Conservation (phyloP, 2,113 vertebrate genomes). For the Chauna torquata region DNA sequence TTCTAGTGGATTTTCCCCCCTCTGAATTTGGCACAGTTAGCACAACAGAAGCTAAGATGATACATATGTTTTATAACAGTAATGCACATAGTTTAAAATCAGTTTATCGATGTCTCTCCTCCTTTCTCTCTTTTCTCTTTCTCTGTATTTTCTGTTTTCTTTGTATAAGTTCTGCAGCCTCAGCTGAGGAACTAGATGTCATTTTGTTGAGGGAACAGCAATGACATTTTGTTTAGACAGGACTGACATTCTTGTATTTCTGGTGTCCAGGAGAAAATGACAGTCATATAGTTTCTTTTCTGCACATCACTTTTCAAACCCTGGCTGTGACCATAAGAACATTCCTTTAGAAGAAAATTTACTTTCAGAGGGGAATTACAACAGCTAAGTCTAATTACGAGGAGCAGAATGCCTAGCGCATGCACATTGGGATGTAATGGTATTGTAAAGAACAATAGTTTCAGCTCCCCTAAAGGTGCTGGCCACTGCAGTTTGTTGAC, state of each 20-base stretch:
- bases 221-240: constrained; percentile 1
- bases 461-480: not conserved
- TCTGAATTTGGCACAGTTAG: constrained; percentile 47
- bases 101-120: constrained; percentile 46
- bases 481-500: not conserved
- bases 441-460: not conserved
- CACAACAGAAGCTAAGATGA: constrained; percentile 48
- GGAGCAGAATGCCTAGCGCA: not conserved
- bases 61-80: constrained; percentile 63
- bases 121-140: not conserved
- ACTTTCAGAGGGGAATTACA: not conserved
- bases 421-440: not conserved
- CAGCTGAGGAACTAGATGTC: not conserved
- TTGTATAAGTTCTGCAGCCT: not conserved
- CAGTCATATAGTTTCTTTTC: not conserved
- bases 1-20: not conserved
- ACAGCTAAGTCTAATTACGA: not conserved
- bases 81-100: constrained; percentile 39
- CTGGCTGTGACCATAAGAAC: not conserved
- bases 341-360: not conserved
- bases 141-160: not conserved
- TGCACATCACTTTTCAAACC: not conserved
- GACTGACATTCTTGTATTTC: not conserved
- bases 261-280: not conserved
- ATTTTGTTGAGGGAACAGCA: constrained; percentile 10